Evolutionary conservation across 1,140 invertebrate genomes (phyloP).

Genomic region (Battus philenor): DNA sequence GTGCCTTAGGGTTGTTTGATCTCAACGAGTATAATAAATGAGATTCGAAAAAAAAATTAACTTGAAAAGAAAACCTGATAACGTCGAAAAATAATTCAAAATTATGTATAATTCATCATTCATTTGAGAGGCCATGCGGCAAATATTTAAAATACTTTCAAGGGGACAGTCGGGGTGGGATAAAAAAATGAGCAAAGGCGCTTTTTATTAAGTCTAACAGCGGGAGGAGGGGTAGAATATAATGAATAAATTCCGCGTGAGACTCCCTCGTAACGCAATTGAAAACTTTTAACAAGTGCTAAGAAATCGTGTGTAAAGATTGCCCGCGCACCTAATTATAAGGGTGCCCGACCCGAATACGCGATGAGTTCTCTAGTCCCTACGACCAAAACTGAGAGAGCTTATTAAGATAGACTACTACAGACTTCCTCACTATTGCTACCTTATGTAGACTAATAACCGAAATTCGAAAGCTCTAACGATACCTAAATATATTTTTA

Average conservation of each 20-base stretch:
- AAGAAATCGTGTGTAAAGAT: conserved; percentile 74
- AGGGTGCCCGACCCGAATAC: conserved; percentile 52
- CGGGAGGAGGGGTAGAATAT: conserved; percentile 45
- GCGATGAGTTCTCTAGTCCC: conserved; percentile 60
- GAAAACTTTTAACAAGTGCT: conserved; percentile 75
- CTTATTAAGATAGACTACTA: too few relatives aligned
- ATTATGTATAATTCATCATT: conserved; percentile 67
- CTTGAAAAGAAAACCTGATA: conserved; percentile 31
- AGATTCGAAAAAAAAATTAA: conserved; percentile 12
- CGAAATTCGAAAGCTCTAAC: too few relatives aligned
- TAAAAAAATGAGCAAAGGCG: conserved; percentile 60
- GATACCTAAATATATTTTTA: too few relatives aligned
- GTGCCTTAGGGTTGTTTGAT: conserved; percentile 10
- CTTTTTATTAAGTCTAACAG: conserved; percentile 64
- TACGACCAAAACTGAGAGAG: too few relatives aligned
- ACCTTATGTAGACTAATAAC: too few relatives aligned
- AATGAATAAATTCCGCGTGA: conserved; percentile 73
- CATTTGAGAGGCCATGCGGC: conserved; percentile 58
- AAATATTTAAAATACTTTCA: conserved; percentile 69
- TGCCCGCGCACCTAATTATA: conserved; percentile 63
- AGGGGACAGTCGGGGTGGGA: conserved; percentile 34
- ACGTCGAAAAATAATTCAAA: conserved; percentile 47
- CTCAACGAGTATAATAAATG: conserved; percentile 10
- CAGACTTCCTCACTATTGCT: too few relatives aligned
- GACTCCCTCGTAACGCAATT: conserved; percentile 67